Evolutionary conservation across 1,140 invertebrate genomes (phyloP), one percentile per base, ranked within the genome.

Genomic region (Asbolus verrucosus): DNA sequence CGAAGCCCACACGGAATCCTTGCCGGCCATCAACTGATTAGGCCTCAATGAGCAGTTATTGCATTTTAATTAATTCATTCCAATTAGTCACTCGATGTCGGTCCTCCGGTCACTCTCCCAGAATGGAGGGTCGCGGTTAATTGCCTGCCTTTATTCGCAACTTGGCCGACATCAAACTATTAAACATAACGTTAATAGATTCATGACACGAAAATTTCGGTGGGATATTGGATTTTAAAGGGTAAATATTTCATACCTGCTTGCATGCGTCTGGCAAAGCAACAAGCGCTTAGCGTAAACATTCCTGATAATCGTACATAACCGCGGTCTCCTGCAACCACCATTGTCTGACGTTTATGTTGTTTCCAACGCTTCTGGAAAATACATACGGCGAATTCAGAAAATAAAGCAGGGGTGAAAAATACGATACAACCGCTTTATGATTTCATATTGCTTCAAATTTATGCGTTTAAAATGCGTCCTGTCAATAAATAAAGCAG

Each of bases 11-110:
- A 65, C 68, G 68, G 33, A 70, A 65, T 54, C 61, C 36, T 15
- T 63, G 50, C 43, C 61, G 61, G 63, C 65, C 65, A 70, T 63
- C 61, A 63, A 50, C 61, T 65, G 43, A 70, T 70, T 70, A 70
- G 43, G 59, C 16, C 59, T 54, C 46, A 54, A 54, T 54, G 46
- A 16, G 21, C 46, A 54, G 27, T 54, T 54, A 54, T 54, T 54
- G 46, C 46, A 54, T 54, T 54, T 54, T 54, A 54, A 54, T 54
- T 54, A 54, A 54, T 54, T 54, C 46, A 54, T 54, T 54, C 27
- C 46, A 54, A 54, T 54, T 54, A 54, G 46, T 54, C 46, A 54
- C 27, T 21, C 21, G 46, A 21, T 54, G 46, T 54, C 46, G 27
- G 46, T 21, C 13, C 13, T 11, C 21, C 46, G 46, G 19, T 27